Conservation (phyloP, 2,797 vertebrate species). For the Oreochromis mossambicus region DNA sequence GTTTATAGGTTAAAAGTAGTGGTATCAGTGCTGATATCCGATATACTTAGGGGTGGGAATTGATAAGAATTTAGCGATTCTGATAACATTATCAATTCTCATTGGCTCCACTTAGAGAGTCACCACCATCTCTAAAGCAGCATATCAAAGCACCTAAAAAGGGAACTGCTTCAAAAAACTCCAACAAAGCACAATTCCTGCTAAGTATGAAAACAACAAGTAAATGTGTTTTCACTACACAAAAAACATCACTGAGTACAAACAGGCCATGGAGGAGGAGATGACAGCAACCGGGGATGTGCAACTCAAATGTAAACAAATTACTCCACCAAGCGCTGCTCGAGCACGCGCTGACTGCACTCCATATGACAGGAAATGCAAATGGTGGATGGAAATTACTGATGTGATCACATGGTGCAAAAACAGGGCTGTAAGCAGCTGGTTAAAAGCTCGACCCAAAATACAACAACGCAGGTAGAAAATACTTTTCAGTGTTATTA, state of each 20-base stretch:
- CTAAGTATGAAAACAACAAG: background rate
- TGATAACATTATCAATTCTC: background rate
- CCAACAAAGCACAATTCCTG: background rate
- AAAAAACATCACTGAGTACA: background rate
- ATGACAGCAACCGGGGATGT: background rate
- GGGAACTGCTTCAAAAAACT: background rate
- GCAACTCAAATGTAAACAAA: background rate
- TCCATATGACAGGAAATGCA: background rate
- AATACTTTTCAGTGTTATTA: background rate
- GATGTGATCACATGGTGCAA: background rate
- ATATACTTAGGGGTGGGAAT: background rate
- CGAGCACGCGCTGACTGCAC: background rate
- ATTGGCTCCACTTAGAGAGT: background rate
- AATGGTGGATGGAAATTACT: background rate
- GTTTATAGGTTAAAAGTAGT: background rate
- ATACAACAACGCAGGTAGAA: background rate
- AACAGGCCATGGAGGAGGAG: background rate
- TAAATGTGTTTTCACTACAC: background rate
- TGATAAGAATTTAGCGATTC: background rate
- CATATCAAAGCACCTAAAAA: background rate
- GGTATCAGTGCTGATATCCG: background rate
- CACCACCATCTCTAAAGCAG: background rate
- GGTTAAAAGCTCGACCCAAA: background rate
- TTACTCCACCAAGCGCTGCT: background rate
- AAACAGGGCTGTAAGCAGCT: background rate